Percentiles rank a stretch among this genome's conserved stretches.
Evolutionary conservation across 2,888 invertebrate species (phyloP).

Genomic region (Agelastica alni): DNA sequence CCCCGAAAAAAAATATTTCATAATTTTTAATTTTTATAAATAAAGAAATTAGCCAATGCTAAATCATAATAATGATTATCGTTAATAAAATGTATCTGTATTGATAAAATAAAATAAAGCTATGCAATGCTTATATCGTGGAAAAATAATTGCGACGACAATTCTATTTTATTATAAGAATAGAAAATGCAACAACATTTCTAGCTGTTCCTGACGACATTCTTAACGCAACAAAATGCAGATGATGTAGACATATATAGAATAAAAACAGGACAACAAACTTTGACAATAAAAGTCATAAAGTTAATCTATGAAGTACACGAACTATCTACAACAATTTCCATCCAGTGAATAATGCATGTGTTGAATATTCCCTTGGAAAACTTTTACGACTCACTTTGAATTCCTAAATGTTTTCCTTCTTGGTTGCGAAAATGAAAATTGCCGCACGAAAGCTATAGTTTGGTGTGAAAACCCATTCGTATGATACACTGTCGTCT

Average conservation of each 20-base stretch:
- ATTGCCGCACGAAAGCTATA: neutral
- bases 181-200: no score
- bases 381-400: slow-evolving; percentile 3
- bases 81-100: no score
- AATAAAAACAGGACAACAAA: neutral
- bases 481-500: neutral
- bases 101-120: no score
- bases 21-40: no score
- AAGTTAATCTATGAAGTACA: slow-evolving; percentile 1
- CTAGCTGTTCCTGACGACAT: neutral
- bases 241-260: neutral
- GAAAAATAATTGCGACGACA: no score
- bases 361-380: neutral
- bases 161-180: no score
- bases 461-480: neutral
- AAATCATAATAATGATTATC: no score
- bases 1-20: no score
- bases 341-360: neutral
- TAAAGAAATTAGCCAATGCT: no score
- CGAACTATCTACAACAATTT: neutral
- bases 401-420: slow-evolving; percentile 2
- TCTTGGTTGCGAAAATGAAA: neutral
- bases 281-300: neutral
- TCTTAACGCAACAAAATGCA: neutral
- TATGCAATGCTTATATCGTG: no score